A percentile compares a stretch with the other conserved stretches of the same genome.
Conservation (phyloP, 1,140 invertebrate genomes). For the Zaprionus tsacasi region DNA sequence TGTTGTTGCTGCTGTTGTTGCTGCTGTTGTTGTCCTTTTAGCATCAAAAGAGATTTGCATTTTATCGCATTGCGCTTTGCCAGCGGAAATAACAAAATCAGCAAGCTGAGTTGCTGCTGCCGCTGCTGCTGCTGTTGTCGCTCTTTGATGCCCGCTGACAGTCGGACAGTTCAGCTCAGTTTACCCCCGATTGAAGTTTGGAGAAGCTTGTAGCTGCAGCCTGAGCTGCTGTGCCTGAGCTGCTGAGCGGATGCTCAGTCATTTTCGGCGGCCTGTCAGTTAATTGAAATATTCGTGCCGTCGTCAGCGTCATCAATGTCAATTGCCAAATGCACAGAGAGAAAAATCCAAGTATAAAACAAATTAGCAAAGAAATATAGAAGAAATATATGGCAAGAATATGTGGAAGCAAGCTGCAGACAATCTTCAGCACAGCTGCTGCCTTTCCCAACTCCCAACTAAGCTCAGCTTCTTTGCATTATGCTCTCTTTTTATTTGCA, state of each 20-base stretch:
- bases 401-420: no score
- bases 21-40: slow-evolving; percentile 73
- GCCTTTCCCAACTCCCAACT: not conserved
- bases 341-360: not conserved
- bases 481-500: not conserved
- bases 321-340: slow-evolving; percentile 10
- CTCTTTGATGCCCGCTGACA: slow-evolving; percentile 54
- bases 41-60: slow-evolving; percentile 82
- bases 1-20: slow-evolving; percentile 57
- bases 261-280: slow-evolving; percentile 72
- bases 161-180: slow-evolving; percentile 57
- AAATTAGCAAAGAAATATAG: not conserved
- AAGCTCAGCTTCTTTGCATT: not conserved
- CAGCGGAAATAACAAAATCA: slow-evolving; percentile 68
- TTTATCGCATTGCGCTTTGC: slow-evolving; percentile 74
- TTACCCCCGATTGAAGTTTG: slow-evolving; percentile 28
- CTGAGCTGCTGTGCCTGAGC: not conserved
- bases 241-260: slow-evolving; percentile 52
- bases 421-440: no score
- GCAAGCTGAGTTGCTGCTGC: slow-evolving; percentile 16
- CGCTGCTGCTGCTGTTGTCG: slow-evolving; percentile 39
- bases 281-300: slow-evolving; percentile 81
- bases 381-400: not conserved
- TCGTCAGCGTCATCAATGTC: slow-evolving; percentile 50
- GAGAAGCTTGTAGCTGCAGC: slow-evolving; percentile 11